These are phyloP conservation scores for Ophion slaviceki DNA, from an alignment of 2,888 invertebrate genomes.

Conservation along the genomic window DNA sequence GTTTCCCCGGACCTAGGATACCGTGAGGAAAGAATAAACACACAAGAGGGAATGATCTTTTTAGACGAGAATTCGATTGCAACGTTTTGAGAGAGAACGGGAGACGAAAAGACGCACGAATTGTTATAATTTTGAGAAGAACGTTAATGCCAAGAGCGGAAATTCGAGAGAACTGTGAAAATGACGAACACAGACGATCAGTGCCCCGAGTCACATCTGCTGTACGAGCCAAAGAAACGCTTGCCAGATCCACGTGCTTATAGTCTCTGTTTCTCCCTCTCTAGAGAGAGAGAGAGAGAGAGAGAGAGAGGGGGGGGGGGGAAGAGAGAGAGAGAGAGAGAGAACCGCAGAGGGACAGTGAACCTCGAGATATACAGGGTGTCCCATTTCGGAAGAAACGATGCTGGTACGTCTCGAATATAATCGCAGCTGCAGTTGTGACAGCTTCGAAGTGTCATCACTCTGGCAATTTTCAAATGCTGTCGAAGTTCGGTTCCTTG, in stretches of 20 bases:
- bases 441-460: background rate
- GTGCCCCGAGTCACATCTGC: conserved; percentile 10
- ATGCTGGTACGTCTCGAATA: background rate
- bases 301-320: too few relatives aligned
- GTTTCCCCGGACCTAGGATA: conserved; percentile 60
- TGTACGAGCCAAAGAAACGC: conserved; percentile 53
- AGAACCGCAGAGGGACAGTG: conserved; percentile 41
- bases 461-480: too few relatives aligned
- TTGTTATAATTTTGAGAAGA: conserved; percentile 14
- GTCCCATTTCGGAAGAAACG: background rate
- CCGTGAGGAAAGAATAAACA: conserved; percentile 7
- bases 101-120: background rate
- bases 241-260: conserved; percentile 63
- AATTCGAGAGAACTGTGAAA: background rate
- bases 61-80: background rate
- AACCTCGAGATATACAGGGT: conserved; percentile 35
- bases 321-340: conserved; percentile 1
- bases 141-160: background rate
- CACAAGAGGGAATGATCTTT: conserved; percentile 21
- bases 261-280: background rate
- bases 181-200: background rate
- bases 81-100: background rate
- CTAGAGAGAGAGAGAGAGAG: background rate
- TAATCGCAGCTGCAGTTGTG: background rate
- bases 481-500: too few relatives aligned